Evolutionary conservation across 1,140 invertebrate genomes (phyloP), one percentile per base, ranked within the genome.

Genomic region (Aphis gossypii): DNA sequence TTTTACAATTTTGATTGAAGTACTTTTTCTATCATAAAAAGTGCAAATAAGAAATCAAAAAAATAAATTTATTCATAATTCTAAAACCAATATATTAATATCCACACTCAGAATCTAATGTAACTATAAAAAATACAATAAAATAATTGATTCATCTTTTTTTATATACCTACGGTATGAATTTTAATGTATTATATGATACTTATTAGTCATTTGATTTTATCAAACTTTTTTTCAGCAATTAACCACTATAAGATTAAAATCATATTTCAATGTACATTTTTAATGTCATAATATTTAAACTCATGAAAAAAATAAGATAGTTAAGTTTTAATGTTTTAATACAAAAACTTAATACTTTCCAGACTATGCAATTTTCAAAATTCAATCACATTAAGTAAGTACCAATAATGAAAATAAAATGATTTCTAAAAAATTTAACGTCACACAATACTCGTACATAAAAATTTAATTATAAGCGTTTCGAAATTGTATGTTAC

Each of bases 181-280:
- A 41, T 46, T 11, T 46, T 46, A 46, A 46, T 46, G 30, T 60
- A 30, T 68, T 30, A n/a, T 76, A 54, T 30, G 56, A 14, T 23
- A 30, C 56, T 60, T 60, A 30, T 30, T 4, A 60, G 23, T 8
- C 25, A 30, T 60, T 30, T 60, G 56, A 30, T 60, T 25, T 60
- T 60, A 30, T 60, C 25, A 60, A 60, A 60, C 56, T 30, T 4
- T 60, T 60, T 60, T 56, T 8, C 11, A 60, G 56, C 25, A 30
- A 30, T 30, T 9, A 30, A 60, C 11, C 4, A 3, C 0, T 1
- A 4, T 0, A 2, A 60, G 30, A 1, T 14, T n/a, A n/a, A 68
- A 68, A 68, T 68, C 14, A 11, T 3, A n/a, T 18, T 68, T n/a
- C 5, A n/a, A n/a, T n/a, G 11, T n/a, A 18, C 5, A 68, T 68